Percentiles rank a stretch among this genome's conserved stretches.
Evolutionary conservation across 2,113 vertebrate genomes (phyloP).

Genomic region (Loxodonta africana): DNA sequence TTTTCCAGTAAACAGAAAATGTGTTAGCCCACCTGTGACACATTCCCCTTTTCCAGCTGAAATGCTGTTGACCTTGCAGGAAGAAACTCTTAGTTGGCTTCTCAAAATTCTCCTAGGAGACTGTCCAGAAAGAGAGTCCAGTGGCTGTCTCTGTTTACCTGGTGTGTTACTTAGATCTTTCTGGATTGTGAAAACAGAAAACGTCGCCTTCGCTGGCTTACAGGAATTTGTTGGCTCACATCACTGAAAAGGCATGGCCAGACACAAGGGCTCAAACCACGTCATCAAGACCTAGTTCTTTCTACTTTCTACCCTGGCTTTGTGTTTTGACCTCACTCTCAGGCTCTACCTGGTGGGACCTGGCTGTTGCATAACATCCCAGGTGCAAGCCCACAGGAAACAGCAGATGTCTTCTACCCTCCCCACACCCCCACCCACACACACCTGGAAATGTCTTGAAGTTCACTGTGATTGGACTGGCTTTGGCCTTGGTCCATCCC

Average conservation of each 20-base stretch:
- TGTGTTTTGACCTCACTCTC: not conserved
- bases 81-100: not conserved
- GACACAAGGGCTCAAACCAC: not conserved
- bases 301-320: not conserved
- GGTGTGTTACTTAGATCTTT: slow-evolving; percentile 50
- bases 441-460: not conserved
- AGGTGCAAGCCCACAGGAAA: not conserved
- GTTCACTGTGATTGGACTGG: not conserved
- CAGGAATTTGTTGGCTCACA: not conserved
- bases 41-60: not conserved
- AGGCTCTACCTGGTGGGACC: not conserved
- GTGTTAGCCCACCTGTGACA: not conserved
- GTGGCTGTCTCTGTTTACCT: slow-evolving; percentile 14
- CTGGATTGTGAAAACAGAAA: slow-evolving; percentile 28
- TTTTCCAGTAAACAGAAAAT: slow-evolving; percentile 4
- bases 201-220: not conserved
- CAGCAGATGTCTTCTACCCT: not conserved
- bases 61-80: not conserved
- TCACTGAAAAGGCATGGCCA: slow-evolving; percentile 17
- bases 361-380: not conserved
- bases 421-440: too few species aligned
- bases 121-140: not conserved
- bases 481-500: not conserved
- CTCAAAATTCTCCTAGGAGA: slow-evolving; percentile 12
- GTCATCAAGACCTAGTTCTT: not conserved